Evolutionary conservation across 2,797 vertebrate species (phyloP).

Genomic region (Etheostoma perlongum): DNA sequence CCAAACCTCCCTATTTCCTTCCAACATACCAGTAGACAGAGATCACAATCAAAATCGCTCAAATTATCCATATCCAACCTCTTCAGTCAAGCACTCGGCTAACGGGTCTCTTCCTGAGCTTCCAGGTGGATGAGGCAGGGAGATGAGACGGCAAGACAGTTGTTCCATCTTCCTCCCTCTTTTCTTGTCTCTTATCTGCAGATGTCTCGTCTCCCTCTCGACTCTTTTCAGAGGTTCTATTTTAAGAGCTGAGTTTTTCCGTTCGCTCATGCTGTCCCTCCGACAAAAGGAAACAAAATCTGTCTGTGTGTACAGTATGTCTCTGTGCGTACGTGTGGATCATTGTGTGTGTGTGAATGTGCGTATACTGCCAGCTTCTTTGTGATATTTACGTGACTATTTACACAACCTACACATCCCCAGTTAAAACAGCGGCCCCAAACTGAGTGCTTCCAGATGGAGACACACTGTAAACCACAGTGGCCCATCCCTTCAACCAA

Average conservation of each 20-base stretch:
- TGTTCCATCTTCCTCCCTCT: slow-evolving; percentile 34
- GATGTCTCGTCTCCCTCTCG: slow-evolving; percentile 47
- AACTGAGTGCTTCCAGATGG: slow-evolving; percentile 78
- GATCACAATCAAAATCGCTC: slow-evolving; percentile 18
- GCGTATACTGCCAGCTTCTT: slow-evolving; percentile 19
- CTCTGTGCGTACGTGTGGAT: slow-evolving; percentile 2
- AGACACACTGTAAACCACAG: slow-evolving; percentile 62
- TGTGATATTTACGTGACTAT: slow-evolving; percentile 57
- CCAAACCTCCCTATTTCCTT: slow-evolving; percentile 24
- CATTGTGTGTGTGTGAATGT: slow-evolving; percentile 15
- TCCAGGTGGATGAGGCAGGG: slow-evolving; percentile 14
- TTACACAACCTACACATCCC: slow-evolving; percentile 66
- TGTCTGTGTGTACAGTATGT: slow-evolving; percentile 46
- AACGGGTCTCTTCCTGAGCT: slow-evolving; percentile 38
- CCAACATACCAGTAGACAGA: slow-evolving; percentile 17
- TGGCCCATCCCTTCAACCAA: slow-evolving; percentile 59
- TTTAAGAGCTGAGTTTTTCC: slow-evolving; percentile 58
- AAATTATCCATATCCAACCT: slow-evolving; percentile 21
- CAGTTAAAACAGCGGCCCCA: slow-evolving; percentile 50
- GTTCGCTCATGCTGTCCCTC: slow-evolving; percentile 64
- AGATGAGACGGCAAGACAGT: not conserved
- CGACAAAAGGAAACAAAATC: slow-evolving; percentile 65
- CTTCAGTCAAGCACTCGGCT: not conserved
- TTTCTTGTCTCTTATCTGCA: slow-evolving; percentile 68
- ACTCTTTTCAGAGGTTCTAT: slow-evolving; percentile 70